Percentiles rank a stretch among this genome's conserved stretches.
Conservation (phyloP, 92 coral and sea anemone species). For the Paragorgia papillata region DNA sequence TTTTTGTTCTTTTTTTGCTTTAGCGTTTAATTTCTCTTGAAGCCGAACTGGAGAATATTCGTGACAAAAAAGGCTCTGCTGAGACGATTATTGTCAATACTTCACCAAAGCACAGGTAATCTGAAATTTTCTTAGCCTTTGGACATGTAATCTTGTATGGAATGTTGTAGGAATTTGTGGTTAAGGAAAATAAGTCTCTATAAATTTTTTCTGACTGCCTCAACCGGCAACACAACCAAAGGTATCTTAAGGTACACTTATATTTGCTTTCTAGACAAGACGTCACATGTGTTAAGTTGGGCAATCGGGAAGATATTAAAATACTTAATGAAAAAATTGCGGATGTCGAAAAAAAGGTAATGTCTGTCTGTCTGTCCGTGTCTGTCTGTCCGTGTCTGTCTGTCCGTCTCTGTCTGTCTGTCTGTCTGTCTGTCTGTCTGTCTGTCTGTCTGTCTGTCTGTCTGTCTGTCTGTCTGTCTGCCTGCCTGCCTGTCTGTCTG, state of each 20-base stretch:
- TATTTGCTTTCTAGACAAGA: background rate
- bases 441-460: no score
- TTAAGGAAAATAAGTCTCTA: no score
- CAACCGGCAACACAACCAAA: background rate
- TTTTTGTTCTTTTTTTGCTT: background rate
- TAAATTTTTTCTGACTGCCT: background rate
- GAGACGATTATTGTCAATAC: conserved; percentile 30
- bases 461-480: no score
- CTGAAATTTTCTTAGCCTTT: no score
- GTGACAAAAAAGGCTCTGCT: conserved; percentile 18
- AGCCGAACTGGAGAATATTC: conserved; percentile 37
- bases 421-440: no score
- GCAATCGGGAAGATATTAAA: conserved; percentile 33
- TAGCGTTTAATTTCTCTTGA: conserved; percentile 3
- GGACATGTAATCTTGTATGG: no score
- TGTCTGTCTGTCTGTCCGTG: no score
- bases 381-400: no score
- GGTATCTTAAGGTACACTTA: no score
- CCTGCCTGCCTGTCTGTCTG: no score
- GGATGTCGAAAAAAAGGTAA: conserved; percentile 78
- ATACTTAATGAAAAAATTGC: conserved; percentile 77
- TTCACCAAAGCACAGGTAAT: conserved; percentile 8
- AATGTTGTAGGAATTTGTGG: no score
- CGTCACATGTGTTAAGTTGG: conserved; percentile 58
- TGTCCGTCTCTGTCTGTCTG: no score